Evolutionary conservation across 2,888 invertebrate genomes (phyloP).

Genomic region (Tachina fera): DNA sequence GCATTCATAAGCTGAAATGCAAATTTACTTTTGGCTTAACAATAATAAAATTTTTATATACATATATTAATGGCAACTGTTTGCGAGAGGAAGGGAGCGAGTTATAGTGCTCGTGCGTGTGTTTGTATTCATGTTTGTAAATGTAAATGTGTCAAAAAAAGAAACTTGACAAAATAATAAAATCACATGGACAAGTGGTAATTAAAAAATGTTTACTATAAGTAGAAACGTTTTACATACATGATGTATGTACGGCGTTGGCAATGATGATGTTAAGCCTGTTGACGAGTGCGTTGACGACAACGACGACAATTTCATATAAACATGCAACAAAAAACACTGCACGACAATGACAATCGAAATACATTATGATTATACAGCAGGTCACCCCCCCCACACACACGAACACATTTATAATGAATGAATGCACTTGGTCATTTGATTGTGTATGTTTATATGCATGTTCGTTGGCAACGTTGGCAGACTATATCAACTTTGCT

Average conservation of each 20-base stretch:
- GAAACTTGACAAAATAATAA: constrained; percentile 69
- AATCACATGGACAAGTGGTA: constrained; percentile 71
- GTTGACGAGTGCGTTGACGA: constrained; percentile 13
- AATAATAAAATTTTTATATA: constrained; percentile 39
- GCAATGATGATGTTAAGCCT: constrained; percentile 30
- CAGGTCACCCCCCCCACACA: not conserved
- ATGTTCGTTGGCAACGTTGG: not conserved
- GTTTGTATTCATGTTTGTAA: not conserved
- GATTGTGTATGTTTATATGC: not conserved
- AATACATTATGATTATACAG: constrained; percentile 18
- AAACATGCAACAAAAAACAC: constrained; percentile 31
- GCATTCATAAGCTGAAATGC: constrained; percentile 50
- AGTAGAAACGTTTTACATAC: constrained; percentile 58
- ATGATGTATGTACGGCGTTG: constrained; percentile 49
- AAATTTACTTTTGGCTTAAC: constrained; percentile 53
- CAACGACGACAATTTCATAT: constrained; percentile 24
- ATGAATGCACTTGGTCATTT: constrained; percentile 3
- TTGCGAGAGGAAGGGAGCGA: not conserved
- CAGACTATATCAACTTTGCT: constrained; percentile 21
- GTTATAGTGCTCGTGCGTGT: not conserved
- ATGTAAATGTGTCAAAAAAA: constrained; percentile 51
- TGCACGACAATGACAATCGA: constrained; percentile 57
- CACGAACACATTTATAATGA: not conserved
- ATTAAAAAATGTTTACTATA: constrained; percentile 70
- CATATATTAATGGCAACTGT: constrained; percentile 30